Base-by-base conservation (phyloP, 2,797 vertebrate genomes). In the Sebastolobus alascanus region DNA sequence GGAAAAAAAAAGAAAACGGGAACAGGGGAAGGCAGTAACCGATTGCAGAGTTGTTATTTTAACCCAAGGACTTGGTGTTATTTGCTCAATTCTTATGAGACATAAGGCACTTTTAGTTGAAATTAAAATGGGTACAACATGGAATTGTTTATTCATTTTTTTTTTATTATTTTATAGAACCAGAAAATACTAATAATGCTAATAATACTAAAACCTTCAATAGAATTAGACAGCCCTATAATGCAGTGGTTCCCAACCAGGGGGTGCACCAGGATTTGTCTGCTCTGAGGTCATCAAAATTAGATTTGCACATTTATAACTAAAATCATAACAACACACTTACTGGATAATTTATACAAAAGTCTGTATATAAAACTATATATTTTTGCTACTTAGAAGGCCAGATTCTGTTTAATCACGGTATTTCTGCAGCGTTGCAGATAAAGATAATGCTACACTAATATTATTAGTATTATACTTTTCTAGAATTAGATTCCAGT, bases 1-100 rank as follows among this genome's bases (percentile, higher is more conserved):
- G 43, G 50, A 59, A 40, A 50, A 70, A 61, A 68, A 75, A 56
- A 46, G 35, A 61, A 50, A 77, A 80, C 25, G 40, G 14, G 55
- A 82, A 78, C 55, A 6, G 35, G 40, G 55, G 18, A 72, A 68
- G 38, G 37, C 75, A 54, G 66, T 73, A 82, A 78, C 80, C 77
- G 79, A 83, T 25, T 54, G 31, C 58, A 74, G 50, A 75, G 63
- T 71, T 84, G 25, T 27, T 71, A 68, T 78, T 75, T 80, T 69
- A 67, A 78, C 54, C 13, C 27, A 50, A 63, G 79, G 55, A 64
- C 13, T 61, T 73, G 35, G 4, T 22, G 50, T 37, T 54, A n/a
- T 75, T 66, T 73, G 12, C 12, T 40, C 4, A 1, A 4, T 61
- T 50, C 12, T 50, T 55, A 27, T 25, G 27, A 73, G 52, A 13